Evolutionary conservation across 2,888 invertebrate genomes (phyloP).

Genomic region (Acronicta psi): DNA sequence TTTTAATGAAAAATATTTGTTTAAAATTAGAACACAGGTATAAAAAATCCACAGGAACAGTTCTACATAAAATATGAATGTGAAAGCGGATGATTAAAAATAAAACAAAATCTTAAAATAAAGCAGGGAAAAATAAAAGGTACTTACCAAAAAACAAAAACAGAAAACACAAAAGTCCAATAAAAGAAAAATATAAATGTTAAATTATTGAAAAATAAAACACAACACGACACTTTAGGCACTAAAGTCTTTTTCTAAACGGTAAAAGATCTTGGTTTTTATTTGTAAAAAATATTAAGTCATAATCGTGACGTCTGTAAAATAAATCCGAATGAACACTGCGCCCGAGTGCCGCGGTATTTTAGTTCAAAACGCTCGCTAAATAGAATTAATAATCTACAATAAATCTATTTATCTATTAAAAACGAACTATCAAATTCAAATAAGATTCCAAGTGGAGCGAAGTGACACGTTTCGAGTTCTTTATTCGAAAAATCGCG

Average conservation of each 20-base stretch:
- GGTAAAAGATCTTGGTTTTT: slow-evolving; percentile 75
- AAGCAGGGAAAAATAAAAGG: slow-evolving; percentile 52
- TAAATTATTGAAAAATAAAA: slow-evolving; percentile 72
- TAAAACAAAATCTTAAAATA: slow-evolving; percentile 37
- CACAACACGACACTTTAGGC: slow-evolving; percentile 85
- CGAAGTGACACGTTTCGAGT: slow-evolving; percentile 68
- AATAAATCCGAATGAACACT: slow-evolving; percentile 67
- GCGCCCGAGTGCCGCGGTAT: slow-evolving; percentile 68
- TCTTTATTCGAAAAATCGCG: slow-evolving; percentile 83
- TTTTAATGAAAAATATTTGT: slow-evolving; percentile 20
- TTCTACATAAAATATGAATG: not conserved
- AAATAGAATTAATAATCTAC: slow-evolving; percentile 55
- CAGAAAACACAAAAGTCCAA: slow-evolving; percentile 82
- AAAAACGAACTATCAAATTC: slow-evolving; percentile 66
- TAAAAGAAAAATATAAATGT: slow-evolving; percentile 62
- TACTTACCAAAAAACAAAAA: slow-evolving; percentile 81
- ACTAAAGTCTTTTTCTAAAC: slow-evolving; percentile 78
- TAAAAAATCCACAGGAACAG: not conserved
- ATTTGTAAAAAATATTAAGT: slow-evolving; percentile 69
- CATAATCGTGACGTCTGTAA: slow-evolving; percentile 79
- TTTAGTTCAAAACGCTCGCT: slow-evolving; percentile 77
- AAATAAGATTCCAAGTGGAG: slow-evolving; percentile 76
- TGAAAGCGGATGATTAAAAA: slow-evolving; percentile 26
- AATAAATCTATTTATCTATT: slow-evolving; percentile 60
- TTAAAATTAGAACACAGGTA: slow-evolving; percentile 9